These are phyloP conservation scores for Hozukius guyotensis DNA, from an alignment of 2,797 vertebrate species.

Conservation along the genomic window DNA sequence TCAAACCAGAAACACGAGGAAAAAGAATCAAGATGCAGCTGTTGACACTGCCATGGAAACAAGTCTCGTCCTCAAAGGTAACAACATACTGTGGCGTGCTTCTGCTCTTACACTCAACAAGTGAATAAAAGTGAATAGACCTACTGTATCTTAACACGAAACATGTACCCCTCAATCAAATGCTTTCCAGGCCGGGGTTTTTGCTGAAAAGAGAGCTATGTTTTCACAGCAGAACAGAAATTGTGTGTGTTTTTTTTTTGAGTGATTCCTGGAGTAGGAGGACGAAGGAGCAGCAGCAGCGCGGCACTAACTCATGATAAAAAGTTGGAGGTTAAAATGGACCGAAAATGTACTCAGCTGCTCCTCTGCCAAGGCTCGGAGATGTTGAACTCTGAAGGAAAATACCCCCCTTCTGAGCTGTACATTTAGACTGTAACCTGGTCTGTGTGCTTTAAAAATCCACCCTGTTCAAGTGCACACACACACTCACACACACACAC, in stretches of 20 bases:
- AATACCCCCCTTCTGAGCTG: conserved; percentile 30
- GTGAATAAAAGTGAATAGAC: conserved; percentile 41
- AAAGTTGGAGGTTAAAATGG: conserved; percentile 41
- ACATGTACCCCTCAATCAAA: conserved; percentile 31
- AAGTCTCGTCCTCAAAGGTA: conserved; percentile 10
- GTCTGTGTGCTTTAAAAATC: conserved; percentile 41
- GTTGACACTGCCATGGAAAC: conserved; percentile 11
- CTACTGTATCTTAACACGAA: conserved; percentile 40
- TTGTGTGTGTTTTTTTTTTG: conserved; percentile 8
- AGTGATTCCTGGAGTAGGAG: conserved; percentile 30
- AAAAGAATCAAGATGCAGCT: conserved; percentile 6
- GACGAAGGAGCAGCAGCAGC: conserved; percentile 5
- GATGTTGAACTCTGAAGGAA: conserved; percentile 43
- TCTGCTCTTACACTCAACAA: conserved; percentile 33
- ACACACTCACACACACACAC: conserved; percentile 5
- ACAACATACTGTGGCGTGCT: background rate
- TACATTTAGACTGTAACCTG: conserved; percentile 42
- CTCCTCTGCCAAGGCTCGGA: conserved; percentile 28
- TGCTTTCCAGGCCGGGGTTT: conserved; percentile 36
- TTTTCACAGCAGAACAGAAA: conserved; percentile 57
- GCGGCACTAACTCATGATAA: conserved; percentile 48
- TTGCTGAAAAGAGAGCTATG: conserved; percentile 35
- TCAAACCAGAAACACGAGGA: background rate
- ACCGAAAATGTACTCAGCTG: conserved; percentile 32
- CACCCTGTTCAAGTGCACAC: background rate